Evolutionary conservation across 2,888 invertebrate species (phyloP), one percentile per base, ranked within the genome.

Genomic region (Flexamia atlantica): DNA sequence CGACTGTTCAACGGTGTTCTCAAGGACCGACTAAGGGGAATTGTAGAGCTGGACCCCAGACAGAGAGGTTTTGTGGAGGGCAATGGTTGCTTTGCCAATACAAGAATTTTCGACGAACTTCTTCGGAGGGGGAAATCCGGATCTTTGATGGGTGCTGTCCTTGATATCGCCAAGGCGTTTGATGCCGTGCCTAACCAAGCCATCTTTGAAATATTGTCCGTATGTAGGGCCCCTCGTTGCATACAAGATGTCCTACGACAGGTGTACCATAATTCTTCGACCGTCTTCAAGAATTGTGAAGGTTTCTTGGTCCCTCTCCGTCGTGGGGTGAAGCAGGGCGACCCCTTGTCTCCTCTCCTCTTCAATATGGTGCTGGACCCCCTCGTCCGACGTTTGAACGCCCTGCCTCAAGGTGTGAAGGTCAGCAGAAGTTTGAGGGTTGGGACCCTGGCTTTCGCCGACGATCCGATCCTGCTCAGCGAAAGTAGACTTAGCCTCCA

Each of bases 1-100:
- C 81, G 89, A 17, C 12, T 88, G 0, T 89, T 87, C 64, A 89
- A 88, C 81, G 87, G 87, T 0, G 83, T 89, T 12, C 64, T 89
- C 0, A 89, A 89, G 82, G 53, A 85, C 14, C 88, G 87, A 32
- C 42, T 89, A 0, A 68, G 88, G 14, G 53, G 9, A 10, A 84
- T 85, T 20, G 85, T 88, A 0, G 57, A 36, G 1, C 86, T 88
- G 50, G 82, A 79, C 20, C 85, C 87, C 3, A 84, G 89, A 0
- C 89, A 89, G 85, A 89, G 89, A 83, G 88, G 88, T 0, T 89
- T 89, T 80, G 87, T 88, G 0, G 76, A 84, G 0, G 89, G 89
- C 64, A 85, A 87, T 12, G 88, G 88, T 0, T 88, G 87, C 23
- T 84, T 83, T 3, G 30, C 53, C 0, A 87, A 87, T n/a, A 72